Evolutionary conservation across 2,113 vertebrate genomes (phyloP).

Genomic region (Gorsachius goisagi): DNA sequence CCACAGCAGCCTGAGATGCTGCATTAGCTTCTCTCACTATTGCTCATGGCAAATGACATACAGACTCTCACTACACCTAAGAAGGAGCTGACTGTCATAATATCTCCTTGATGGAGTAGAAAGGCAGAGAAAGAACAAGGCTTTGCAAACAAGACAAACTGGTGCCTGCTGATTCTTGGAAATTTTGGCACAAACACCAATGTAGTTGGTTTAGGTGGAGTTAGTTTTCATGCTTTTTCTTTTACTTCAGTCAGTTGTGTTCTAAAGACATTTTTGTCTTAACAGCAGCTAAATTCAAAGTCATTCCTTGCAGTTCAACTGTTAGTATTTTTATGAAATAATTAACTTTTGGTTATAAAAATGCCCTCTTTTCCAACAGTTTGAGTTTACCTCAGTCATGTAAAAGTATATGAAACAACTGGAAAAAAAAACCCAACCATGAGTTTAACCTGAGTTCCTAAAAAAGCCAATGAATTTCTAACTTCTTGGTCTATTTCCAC

Average conservation of each 20-base stretch:
- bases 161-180: background rate
- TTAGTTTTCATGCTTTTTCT: background rate
- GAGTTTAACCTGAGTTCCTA: background rate
- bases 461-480: background rate
- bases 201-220: background rate
- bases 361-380: background rate
- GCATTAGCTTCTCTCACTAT: background rate
- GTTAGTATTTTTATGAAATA: background rate
- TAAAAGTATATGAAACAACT: background rate
- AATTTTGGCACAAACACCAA: background rate
- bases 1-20: background rate
- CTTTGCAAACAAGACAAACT: background rate
- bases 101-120: background rate
- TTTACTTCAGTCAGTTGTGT: background rate
- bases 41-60: background rate
- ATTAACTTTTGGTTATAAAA: background rate
- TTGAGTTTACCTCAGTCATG: background rate
- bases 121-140: background rate
- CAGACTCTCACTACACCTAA: background rate
- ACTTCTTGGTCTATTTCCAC: background rate
- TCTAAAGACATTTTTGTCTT: background rate
- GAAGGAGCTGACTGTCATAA: background rate
- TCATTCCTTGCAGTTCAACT: background rate
- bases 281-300: background rate
- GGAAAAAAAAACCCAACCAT: background rate